Conservation (phyloP, 1,140 invertebrate species). For the Daktulosphaira vitifoliae region DNA sequence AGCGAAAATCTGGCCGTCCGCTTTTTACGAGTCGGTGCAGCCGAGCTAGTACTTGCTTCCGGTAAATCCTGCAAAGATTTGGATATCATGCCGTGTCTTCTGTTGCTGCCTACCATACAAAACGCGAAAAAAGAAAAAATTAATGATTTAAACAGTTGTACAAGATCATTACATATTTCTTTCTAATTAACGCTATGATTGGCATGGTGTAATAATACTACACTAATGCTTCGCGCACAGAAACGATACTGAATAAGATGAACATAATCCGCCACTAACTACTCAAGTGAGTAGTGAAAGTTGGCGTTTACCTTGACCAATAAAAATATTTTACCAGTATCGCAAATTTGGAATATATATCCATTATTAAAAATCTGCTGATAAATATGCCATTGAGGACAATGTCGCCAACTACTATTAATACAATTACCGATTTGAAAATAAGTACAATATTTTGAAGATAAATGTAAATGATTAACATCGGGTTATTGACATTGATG, state of each 20-base stretch:
- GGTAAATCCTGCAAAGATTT: conserved; percentile 29
- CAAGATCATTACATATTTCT: conserved; percentile 29
- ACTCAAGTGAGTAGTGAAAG: conserved; percentile 22
- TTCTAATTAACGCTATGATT: conserved; percentile 2
- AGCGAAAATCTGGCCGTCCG: conserved; percentile 46
- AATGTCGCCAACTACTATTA: conserved; percentile 24
- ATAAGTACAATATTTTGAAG: no score
- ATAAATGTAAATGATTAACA: no score
- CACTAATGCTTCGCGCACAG: conserved; percentile 4
- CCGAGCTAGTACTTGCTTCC: conserved; percentile 25
- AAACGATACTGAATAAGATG: conserved; percentile 22
- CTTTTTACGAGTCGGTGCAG: conserved; percentile 34
- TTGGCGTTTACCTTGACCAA: conserved; percentile 31
- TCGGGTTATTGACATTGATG: no score
- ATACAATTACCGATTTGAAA: no score
- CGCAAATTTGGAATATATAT: conserved; percentile 24
- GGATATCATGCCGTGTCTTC: conserved; percentile 8
- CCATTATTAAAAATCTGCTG: conserved; percentile 17
- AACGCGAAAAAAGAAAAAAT: conserved; percentile 30
- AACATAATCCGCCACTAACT: not conserved
- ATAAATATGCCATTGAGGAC: conserved; percentile 20
- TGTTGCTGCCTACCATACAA: conserved; percentile 3
- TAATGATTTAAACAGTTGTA: conserved; percentile 7
- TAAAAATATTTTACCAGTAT: conserved; percentile 16
- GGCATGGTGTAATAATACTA: not conserved